Conservation (phyloP, 2,888 invertebrate species). For the Chorisops tibialis region DNA sequence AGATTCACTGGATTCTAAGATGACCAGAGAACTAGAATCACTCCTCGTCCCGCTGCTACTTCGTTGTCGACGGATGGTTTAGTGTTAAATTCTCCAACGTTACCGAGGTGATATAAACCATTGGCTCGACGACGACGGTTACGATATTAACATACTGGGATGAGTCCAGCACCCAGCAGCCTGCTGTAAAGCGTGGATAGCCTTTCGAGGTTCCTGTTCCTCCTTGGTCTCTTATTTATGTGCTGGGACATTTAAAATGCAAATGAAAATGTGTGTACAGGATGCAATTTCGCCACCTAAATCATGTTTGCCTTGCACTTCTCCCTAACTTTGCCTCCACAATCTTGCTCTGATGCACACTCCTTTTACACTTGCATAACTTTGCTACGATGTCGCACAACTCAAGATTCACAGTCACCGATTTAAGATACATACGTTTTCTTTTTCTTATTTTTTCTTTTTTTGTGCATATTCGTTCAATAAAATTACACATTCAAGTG, state of each 20-base stretch:
- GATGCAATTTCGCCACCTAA: constrained; percentile 32
- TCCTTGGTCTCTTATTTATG: constrained; percentile 29
- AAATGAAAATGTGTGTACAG: constrained; percentile 32
- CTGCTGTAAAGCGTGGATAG: too few relatives aligned
- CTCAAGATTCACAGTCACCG: too few relatives aligned
- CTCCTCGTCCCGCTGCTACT: background rate
- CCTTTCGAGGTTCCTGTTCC: background rate
- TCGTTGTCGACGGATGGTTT: background rate
- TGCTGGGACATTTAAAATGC: constrained; percentile 31
- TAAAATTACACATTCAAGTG: constrained; percentile 2
- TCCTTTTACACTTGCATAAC: background rate
- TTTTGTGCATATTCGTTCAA: background rate
- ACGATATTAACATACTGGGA: constrained; percentile 24
- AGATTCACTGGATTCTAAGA: background rate
- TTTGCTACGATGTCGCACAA: background rate
- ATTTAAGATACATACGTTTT: background rate
- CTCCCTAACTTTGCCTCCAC: too few relatives aligned
- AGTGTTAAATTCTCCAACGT: background rate
- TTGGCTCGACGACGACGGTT: too few relatives aligned
- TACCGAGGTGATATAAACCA: background rate
- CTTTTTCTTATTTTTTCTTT: background rate
- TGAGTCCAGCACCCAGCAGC: background rate
- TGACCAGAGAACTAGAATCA: background rate
- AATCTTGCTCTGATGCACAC: too few relatives aligned
- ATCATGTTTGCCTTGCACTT: constrained; percentile 25